Base-by-base conservation (phyloP, 2,797 vertebrate species). In the Takifugu ocellatus region DNA sequence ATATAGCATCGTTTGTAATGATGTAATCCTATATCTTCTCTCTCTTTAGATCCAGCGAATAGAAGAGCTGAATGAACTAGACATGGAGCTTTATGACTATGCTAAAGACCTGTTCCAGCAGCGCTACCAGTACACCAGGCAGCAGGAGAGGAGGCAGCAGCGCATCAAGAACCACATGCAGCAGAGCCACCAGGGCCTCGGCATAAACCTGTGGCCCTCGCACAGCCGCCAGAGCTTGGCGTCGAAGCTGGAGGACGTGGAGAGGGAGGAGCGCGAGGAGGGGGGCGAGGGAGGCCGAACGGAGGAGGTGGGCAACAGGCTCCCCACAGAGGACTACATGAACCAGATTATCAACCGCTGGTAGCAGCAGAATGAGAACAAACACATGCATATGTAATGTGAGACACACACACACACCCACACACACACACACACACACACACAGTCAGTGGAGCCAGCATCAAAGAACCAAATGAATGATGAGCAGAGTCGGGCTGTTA, bases 321-420 rank as follows among this genome's bases (percentile, higher is more conserved):
- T 94, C 84, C 95, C 96, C 83, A 99, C 97, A 0, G 96, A 98
- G 91, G 97, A 99, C 93, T 99, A 99, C 92, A 95, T 99, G 94
- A 98, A 95, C 94, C 97, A 99, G 93, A 99, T 99, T 82, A 93
- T 98, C 76, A 96, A 97, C 86, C 97, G 94, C 86, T 99, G 97
- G 97, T 99, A 98, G 94, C 90, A 84, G 79, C 63, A 54, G 78
- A 80, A 74, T 26, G 58, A 71, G 70, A 66, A 49, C 64, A 68
- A 63, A 62, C 52, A 54, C 69, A 45, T 27, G 68, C 62, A 79
- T 51, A 76, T 66, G 59, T 69, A 75, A 79, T 79, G 72, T 79
- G 70, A 81, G 81, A 63, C 6, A 17, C 63, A 72, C 5, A 66
- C 63, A 67, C 11, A 58, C 33, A 27, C 44, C 42, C 49, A 47